Base-by-base conservation (phyloP, 2,888 invertebrate species). In the Hartigia nigra region DNA sequence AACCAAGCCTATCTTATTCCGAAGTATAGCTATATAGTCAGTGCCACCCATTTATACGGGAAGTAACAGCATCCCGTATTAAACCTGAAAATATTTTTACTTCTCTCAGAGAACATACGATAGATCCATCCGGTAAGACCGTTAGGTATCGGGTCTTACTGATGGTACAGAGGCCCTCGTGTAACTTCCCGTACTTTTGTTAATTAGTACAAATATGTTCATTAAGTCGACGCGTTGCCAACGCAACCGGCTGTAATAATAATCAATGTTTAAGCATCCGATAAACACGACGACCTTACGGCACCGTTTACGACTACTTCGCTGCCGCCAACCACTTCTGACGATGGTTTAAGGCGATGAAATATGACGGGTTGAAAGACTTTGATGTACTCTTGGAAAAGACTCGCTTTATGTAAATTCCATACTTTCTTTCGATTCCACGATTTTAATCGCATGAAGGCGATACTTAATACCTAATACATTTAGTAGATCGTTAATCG, bases 201-300 rank as follows among this genome's bases (percentile, higher is more conserved):
- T 55, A 39, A 14, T 39, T 70, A 12, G 34, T 72, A 72, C 34
- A 23, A 72, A 72, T 72, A 86, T 84, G 86, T 84, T 86, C 86
- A 86, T 86, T 86, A 84, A 83, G 82, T 83, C 80, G 82, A 79
- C 77, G 81, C 77, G 76, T 72, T 34, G 72, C 72, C 72, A 72
- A 34, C 31, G 32, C 32, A 72, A 34, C 31, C 72, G 72, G 78
- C 75, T 81, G 55, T 76, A 74, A 77, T 79, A 84, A 82, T 82
- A 80, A 81, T 81, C 81, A 82, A 82, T 81, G 80, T 81, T 81
- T 84, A 82, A 86, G 82, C 80, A 78, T 70, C 70, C 80, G 81
- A 85, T 81, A 81, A 85, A 83, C 80, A 85, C 55, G 76, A 78
- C 70, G 36, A 80, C 74, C 74, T 83, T 82, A 80, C 77, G 74